phyloP scores from a whole-genome alignment of 2,113 vertebrate genomes.

The Tragulus kanchil region DNA sequence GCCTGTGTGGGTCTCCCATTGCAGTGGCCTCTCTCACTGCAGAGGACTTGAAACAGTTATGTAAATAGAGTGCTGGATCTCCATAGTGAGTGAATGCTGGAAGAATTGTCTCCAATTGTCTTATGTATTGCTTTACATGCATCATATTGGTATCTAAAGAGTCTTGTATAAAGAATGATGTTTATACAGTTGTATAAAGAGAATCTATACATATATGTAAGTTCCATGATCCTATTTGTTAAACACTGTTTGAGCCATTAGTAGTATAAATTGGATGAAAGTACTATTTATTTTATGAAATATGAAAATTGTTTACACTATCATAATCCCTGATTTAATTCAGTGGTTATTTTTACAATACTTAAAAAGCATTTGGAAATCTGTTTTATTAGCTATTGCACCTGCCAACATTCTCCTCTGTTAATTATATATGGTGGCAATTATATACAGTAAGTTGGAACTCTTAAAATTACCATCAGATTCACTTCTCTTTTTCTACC shows the following conservation, averaged over 20 bases:
- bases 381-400: not conserved
- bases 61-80: conserved; percentile 52
- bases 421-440: not conserved
- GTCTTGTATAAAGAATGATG: not conserved
- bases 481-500: not conserved
- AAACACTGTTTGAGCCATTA: not conserved
- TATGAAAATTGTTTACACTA: not conserved
- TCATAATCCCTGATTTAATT: not conserved
- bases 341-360: conserved; percentile 14
- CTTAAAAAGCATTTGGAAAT: not conserved
- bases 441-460: not conserved
- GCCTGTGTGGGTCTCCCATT: too few relatives aligned
- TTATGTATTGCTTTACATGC: not conserved
- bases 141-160: not conserved
- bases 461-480: not conserved
- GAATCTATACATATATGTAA: not conserved
- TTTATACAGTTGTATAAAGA: not conserved
- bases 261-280: not conserved
- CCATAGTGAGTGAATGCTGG: not conserved
- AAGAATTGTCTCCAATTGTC: not conserved
- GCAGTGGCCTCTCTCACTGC: too few relatives aligned
- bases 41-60: conserved; percentile 62
- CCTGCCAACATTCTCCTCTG: not conserved
- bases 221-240: not conserved
- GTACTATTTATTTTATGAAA: not conserved